Evolutionary conservation across 2,888 invertebrate species (phyloP).

Genomic region (Cryptus viduatorius): DNA sequence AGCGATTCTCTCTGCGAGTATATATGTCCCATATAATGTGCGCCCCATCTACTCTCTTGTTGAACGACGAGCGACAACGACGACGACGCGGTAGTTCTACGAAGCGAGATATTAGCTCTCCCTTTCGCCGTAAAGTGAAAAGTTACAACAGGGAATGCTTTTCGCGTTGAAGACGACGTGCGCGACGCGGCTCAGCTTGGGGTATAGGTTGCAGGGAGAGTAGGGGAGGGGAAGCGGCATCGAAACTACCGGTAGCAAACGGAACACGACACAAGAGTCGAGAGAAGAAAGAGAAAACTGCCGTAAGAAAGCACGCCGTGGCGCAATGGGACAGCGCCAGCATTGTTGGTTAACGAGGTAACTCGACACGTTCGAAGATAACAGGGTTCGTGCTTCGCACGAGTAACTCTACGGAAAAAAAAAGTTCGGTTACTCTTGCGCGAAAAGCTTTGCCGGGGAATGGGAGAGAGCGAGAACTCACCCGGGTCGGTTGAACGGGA

Average conservation of each 20-base stretch:
- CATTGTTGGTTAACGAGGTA: conserved; percentile 84
- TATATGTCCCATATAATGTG: conserved; percentile 27
- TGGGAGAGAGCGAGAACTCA: neutral
- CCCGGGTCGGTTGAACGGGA: neutral
- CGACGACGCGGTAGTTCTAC: conserved; percentile 57
- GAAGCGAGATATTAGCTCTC: conserved; percentile 67
- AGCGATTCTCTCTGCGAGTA: conserved; percentile 45
- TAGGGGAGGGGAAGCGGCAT: conserved; percentile 9
- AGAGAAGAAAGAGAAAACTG: conserved; percentile 44
- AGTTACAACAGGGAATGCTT: conserved; percentile 74
- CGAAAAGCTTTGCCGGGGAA: conserved; percentile 63
- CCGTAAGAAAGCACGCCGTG: conserved; percentile 21
- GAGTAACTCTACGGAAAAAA: conserved; percentile 78
- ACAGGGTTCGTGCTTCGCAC: conserved; percentile 82
- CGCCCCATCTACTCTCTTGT: conserved; percentile 27
- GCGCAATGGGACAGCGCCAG: conserved; percentile 68
- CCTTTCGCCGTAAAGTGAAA: conserved; percentile 80
- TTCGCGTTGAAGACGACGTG: conserved; percentile 47
- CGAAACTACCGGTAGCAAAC: conserved; percentile 15
- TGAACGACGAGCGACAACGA: conserved; percentile 35
- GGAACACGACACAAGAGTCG: conserved; percentile 21
- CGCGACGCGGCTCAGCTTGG: conserved; percentile 38
- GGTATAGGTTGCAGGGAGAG: conserved; percentile 9
- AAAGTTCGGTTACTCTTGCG: conserved; percentile 71
- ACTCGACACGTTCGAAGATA: conserved; percentile 84